phyloP scores from a whole-genome alignment of 2,113 vertebrate genomes.

The Melanostigma gelatinosum region DNA sequence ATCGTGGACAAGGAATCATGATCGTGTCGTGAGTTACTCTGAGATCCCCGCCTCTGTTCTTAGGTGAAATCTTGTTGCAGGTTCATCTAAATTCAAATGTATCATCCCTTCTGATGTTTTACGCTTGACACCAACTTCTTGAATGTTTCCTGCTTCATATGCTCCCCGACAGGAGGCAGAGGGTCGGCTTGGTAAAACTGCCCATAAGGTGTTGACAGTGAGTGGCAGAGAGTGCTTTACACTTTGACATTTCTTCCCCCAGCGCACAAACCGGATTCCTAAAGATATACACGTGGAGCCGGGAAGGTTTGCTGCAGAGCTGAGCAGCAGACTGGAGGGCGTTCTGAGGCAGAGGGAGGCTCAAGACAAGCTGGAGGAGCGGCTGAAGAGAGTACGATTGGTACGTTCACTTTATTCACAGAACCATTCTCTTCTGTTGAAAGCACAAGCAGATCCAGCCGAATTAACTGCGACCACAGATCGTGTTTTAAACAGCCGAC shows the following conservation, averaged over 20 bases:
- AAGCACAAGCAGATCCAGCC: constrained; percentile 23
- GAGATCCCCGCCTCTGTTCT: no score
- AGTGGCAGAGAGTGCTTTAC: constrained; percentile 24
- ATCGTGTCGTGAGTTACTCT: no score
- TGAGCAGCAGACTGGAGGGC: constrained; percentile 91
- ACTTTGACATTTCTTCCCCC: constrained; percentile 19
- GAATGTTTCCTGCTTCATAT: constrained; percentile 20
- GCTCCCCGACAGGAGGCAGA: background rate
- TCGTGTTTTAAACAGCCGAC: constrained; percentile 6
- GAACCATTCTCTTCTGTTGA: background rate
- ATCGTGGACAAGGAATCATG: no score
- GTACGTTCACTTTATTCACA: constrained; percentile 70
- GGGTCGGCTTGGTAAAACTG: background rate
- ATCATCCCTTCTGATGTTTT: constrained; percentile 2
- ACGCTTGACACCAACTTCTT: background rate
- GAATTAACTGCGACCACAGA: constrained; percentile 7
- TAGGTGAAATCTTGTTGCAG: background rate
- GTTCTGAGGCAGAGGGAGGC: constrained; percentile 91
- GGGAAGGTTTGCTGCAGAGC: constrained; percentile 92
- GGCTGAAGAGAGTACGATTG: constrained; percentile 89
- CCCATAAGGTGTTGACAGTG: constrained; percentile 9
- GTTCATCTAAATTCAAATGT: background rate
- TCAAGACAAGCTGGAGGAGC: constrained; percentile 90
- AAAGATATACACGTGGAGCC: constrained; percentile 95
- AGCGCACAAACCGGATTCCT: constrained; percentile 93